These are phyloP conservation scores for Trachops cirrhosus DNA, from an alignment of 2,797 vertebrate genomes.

Conservation along the genomic window DNA sequence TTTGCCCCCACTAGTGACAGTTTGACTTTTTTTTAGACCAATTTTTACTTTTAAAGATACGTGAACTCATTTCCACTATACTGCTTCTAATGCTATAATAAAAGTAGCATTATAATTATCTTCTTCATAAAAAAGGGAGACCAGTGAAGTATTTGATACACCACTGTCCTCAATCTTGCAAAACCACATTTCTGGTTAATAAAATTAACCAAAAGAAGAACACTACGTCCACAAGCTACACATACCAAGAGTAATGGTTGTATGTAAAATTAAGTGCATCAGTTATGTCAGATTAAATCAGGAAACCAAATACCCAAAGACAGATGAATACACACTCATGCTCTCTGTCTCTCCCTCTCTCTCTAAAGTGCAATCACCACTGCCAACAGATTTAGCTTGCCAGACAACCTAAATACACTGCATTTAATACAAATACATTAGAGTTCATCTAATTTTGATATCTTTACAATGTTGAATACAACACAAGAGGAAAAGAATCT, in stretches of 20 bases:
- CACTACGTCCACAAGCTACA: background rate
- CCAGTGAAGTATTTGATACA: background rate
- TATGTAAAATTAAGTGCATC: background rate
- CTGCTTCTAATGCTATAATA: background rate
- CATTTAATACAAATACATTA: conserved; percentile 24
- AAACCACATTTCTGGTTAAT: conserved; percentile 23
- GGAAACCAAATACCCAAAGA: background rate
- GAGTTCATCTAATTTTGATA: conserved; percentile 50
- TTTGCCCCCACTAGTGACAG: background rate
- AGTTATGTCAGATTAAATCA: background rate
- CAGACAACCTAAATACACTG: background rate
- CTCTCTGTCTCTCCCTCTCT: background rate
- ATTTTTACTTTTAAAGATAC: conserved; percentile 12
- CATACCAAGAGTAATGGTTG: background rate
- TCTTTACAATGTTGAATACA: conserved; percentile 65
- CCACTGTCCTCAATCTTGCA: background rate
- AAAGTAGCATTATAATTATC: background rate
- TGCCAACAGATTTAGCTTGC: background rate
- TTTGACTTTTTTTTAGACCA: background rate
- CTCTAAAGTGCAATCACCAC: background rate
- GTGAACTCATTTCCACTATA: conserved; percentile 7
- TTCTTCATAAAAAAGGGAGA: background rate
- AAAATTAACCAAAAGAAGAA: conserved; percentile 32
- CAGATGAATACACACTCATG: background rate
- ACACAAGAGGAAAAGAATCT: conserved; percentile 22